These are phyloP conservation scores for Bombycilla garrulus DNA, from an alignment of 2,113 vertebrate genomes.

Conservation along the genomic window DNA sequence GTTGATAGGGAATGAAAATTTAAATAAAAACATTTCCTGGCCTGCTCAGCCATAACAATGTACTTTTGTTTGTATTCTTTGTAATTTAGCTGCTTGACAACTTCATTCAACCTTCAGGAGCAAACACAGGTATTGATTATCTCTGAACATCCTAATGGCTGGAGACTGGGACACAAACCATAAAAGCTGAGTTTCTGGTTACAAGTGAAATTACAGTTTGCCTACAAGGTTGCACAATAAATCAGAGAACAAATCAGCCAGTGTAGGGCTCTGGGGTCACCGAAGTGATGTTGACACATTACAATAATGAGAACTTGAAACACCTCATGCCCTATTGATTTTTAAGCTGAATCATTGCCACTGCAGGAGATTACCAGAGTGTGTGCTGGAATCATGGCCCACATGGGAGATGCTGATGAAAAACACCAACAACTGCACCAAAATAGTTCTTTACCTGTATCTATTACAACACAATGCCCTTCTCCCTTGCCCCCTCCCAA, in stretches of 20 bases:
- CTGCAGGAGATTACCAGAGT: slow-evolving; percentile 76
- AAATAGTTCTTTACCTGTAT: slow-evolving; percentile 55
- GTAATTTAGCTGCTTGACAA: slow-evolving; percentile 72
- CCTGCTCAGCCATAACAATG: background rate
- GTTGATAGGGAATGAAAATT: background rate
- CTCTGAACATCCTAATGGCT: slow-evolving; percentile 69
- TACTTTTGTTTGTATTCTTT: slow-evolving; percentile 48
- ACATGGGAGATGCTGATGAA: slow-evolving; percentile 68
- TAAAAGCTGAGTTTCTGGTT: slow-evolving; percentile 75
- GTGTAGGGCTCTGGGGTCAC: slow-evolving; percentile 70
- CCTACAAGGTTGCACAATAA: slow-evolving; percentile 82
- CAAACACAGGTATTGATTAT: slow-evolving; percentile 76
- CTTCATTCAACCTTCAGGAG: slow-evolving; percentile 76
- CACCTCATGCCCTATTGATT: slow-evolving; percentile 81
- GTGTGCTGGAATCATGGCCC: slow-evolving; percentile 66
- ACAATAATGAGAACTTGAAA: slow-evolving; percentile 85
- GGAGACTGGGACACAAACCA: slow-evolving; percentile 64
- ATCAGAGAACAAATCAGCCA: slow-evolving; percentile 81
- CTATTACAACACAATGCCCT: slow-evolving; percentile 39
- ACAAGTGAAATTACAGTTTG: slow-evolving; percentile 81
- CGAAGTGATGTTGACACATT: slow-evolving; percentile 80
- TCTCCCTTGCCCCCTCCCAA: background rate
- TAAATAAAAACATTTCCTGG: slow-evolving; percentile 12
- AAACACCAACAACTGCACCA: slow-evolving; percentile 70
- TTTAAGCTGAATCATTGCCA: slow-evolving; percentile 78